Evolutionary conservation across 2,888 invertebrate genomes (phyloP), one percentile per base, ranked within the genome.

Genomic region (Lepas anatifera): DNA sequence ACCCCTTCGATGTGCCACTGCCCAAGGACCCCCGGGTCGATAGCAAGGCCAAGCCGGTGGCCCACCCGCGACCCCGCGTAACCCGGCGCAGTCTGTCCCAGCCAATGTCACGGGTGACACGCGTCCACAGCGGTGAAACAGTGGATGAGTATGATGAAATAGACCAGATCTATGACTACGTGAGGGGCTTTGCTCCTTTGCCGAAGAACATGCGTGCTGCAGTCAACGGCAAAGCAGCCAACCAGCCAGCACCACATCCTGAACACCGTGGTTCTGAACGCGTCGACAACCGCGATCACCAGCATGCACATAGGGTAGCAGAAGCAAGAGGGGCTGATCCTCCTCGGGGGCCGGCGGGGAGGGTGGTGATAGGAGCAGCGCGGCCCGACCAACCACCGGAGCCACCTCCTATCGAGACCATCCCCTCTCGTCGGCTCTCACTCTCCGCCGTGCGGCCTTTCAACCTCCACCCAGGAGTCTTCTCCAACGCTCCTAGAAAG

Each of bases 151-250:
- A 95, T 80, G 93, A 95, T 76, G 95, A 96, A 81, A 94, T 96
- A 75, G 95, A 96, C 83, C 93, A 95, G 81, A 93, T 96, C 74
- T 96, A 96, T 79, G 94, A 95, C 79, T 96, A 95, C 79, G 94
- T 96, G 0, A 84, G 95, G 73, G 95, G 95, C 1, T 89, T 95
- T 75, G 94, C 94, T 68, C 93, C 93, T 2, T 84, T 93, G 39
- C 93, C 95, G 8, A 91, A 92, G 79, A 89, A 86, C 77, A 85
- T 88, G 35, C 84, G 87, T 22, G 41, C 18, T 58, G 52, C 78
- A 39, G 74, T 77, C 39, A 73, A 11, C 74, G 75, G 52, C 76
- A 76, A 68, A 76, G 79, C 41, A 50, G 27, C 58, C 7, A 35
- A 58, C 16, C 52, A n/a, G 52, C 58, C 27, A 7, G 50, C 67